A percentile compares a stretch with the other conserved stretches of the same genome.
These are phyloP conservation scores for Saccopteryx leptura DNA, from an alignment of 2,113 vertebrate genomes.

Conservation along the genomic window DNA sequence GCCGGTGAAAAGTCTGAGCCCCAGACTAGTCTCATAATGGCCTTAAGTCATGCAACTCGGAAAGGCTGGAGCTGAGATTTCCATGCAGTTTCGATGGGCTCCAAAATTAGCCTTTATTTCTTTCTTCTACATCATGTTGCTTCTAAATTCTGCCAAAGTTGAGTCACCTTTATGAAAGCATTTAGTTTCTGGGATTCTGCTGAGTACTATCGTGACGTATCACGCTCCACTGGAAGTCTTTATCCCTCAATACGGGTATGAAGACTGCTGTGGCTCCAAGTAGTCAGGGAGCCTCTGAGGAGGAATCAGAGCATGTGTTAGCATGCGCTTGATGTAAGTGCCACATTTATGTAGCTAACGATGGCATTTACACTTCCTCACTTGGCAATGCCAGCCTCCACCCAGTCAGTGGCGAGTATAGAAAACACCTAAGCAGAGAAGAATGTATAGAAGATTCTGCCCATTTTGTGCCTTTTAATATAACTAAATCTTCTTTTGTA, in stretches of 20 bases:
- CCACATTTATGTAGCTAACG: constrained; percentile 50
- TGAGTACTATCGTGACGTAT: background rate
- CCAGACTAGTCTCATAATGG: background rate
- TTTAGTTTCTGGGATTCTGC: background rate
- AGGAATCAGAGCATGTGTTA: background rate
- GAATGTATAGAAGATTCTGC: background rate
- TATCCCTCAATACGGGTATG: background rate
- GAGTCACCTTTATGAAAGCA: background rate
- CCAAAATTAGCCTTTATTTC: background rate
- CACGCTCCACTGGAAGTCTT: background rate
- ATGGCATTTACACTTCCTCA: constrained; percentile 66
- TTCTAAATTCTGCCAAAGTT: background rate
- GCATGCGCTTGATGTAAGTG: background rate
- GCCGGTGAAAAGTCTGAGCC: constrained; percentile 6
- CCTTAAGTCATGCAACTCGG: background rate
- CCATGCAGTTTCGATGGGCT: background rate
- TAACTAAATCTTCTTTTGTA: background rate
- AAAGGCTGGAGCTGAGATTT: background rate
- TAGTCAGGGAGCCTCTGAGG: background rate
- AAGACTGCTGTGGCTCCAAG: background rate
- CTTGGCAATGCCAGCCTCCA: background rate
- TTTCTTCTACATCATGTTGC: background rate
- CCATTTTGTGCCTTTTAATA: background rate
- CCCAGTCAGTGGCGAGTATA: background rate
- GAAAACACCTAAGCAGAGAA: constrained; percentile 40